Base-by-base conservation (phyloP, 2,888 invertebrate species). In the Colostygia pectinataria region DNA sequence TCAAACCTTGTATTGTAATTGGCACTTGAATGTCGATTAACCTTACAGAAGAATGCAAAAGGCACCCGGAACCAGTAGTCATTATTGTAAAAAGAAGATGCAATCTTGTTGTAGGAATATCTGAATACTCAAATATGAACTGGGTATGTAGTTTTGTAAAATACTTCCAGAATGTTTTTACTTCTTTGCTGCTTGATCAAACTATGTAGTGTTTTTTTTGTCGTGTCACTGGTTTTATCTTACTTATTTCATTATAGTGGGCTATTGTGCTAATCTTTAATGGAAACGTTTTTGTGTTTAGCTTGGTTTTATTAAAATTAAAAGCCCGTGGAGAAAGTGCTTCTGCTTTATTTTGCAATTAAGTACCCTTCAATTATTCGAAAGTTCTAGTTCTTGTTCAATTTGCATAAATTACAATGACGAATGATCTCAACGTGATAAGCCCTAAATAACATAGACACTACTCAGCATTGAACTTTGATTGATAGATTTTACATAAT, bases 401-500 rank as follows among this genome's bases (percentile, higher is more conserved):
- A 9, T 45, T 44, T 27, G 15, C 33, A 52, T 55, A 41, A 27
- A 44, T 40, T 43, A 39, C 6, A 51, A 31, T 43, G 32, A 51
- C 20, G 25, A 43, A 39, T 18, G 39, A 29, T 25, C 23, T 37
- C 32, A 45, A 33, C 6, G 29, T 18, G 28, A 50, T 38, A 41
- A 29, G 32, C 9, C 23, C 24, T 37, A 32, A 29, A 51, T 55
- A 48, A 47, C 44, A 8, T 18, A 39, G 37, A 53, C 53, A 53
- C 46, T 44, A n/a, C n/a, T 47, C 41, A 50, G 27, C 43, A 34
- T 43, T 50, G 39, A 50, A 42, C 42, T 27, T 32, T 45, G 28
- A 48, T 43, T 29, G 33, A 40, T 40, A 14, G n/a, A 15, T 12
- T 36, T 9, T 10, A 12, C 1, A 28, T 5, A 5, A 1, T 5